These are phyloP conservation scores for Tricholauxania praeusta DNA, from an alignment of 2,888 invertebrate species.

Conservation along the genomic window DNA sequence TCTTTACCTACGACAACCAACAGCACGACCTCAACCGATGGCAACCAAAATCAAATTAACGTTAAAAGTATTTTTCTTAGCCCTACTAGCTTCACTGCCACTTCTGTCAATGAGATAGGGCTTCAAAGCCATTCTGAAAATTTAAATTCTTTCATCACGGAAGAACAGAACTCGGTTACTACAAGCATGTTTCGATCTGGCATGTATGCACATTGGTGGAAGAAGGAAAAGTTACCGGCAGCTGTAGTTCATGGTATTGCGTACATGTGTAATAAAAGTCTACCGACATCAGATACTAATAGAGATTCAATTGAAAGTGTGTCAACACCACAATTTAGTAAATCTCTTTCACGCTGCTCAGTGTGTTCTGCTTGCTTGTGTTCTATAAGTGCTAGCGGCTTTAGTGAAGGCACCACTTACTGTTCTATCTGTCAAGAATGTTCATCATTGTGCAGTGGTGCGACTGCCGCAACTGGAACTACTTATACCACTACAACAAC, in stretches of 20 bases:
- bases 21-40: conserved; percentile 12
- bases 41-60: conserved; percentile 59
- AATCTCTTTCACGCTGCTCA: conserved; percentile 55
- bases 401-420: conserved; percentile 60
- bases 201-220: conserved; percentile 93
- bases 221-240: conserved; percentile 85
- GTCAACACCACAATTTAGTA: conserved; percentile 69
- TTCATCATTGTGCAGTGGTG: conserved; percentile 47
- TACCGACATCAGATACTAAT: conserved; percentile 69
- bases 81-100: conserved; percentile 41
- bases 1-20: conserved; percentile 36
- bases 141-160: conserved; percentile 27
- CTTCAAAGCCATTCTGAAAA: conserved; percentile 37
- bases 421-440: conserved; percentile 63
- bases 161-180: conserved; percentile 37
- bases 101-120: neutral
- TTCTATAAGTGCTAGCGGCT: conserved; percentile 56
- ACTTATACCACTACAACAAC: conserved; percentile 54
- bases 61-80: conserved; percentile 63
- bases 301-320: conserved; percentile 65
- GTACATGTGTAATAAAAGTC: conserved; percentile 69
- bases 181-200: conserved; percentile 78
- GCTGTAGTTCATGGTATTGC: conserved; percentile 72
- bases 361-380: conserved; percentile 60
- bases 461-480: conserved; percentile 53